phyloP scores from a whole-genome alignment of 2,888 invertebrate genomes.

The Azorinus chamasolen region DNA sequence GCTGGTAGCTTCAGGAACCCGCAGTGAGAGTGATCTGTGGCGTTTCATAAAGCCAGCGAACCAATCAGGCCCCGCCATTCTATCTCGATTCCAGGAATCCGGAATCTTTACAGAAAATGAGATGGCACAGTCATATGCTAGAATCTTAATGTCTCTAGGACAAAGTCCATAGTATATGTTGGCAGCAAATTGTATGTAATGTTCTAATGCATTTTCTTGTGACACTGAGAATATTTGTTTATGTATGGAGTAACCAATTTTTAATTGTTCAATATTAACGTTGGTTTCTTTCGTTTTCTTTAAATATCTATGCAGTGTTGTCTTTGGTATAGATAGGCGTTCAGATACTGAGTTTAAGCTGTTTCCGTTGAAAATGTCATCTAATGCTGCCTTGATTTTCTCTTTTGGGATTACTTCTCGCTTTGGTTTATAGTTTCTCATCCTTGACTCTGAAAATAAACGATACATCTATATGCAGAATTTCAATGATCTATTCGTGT shows the following conservation, averaged over 20 bases:
- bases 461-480: too few species aligned
- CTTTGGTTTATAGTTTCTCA: slow-evolving; percentile 1
- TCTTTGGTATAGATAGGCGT: neutral
- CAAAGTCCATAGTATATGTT: slow-evolving; percentile 52
- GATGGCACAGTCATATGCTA: slow-evolving; percentile 55
- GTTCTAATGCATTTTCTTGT: slow-evolving; percentile 5
- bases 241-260: neutral
- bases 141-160: slow-evolving; percentile 23
- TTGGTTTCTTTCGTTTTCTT: neutral
- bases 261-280: neutral
- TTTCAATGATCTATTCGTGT: too few species aligned
- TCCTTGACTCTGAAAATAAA: too few species aligned
- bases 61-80: slow-evolving; percentile 62
- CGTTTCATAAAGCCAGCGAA: slow-evolving; percentile 39
- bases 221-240: slow-evolving; percentile 3
- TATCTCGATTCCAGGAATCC: slow-evolving; percentile 40
- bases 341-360: slow-evolving; percentile 1
- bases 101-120: slow-evolving; percentile 31
- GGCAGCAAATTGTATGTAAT: slow-evolving; percentile 16
- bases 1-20: slow-evolving; percentile 62
- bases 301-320: slow-evolving; percentile 7
- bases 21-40: slow-evolving; percentile 29
- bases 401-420: neutral
- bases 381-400: neutral
- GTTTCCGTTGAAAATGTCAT: neutral